Evolutionary conservation across 2,888 invertebrate species (phyloP).

Genomic region (Pollenia griseotomentosa): DNA sequence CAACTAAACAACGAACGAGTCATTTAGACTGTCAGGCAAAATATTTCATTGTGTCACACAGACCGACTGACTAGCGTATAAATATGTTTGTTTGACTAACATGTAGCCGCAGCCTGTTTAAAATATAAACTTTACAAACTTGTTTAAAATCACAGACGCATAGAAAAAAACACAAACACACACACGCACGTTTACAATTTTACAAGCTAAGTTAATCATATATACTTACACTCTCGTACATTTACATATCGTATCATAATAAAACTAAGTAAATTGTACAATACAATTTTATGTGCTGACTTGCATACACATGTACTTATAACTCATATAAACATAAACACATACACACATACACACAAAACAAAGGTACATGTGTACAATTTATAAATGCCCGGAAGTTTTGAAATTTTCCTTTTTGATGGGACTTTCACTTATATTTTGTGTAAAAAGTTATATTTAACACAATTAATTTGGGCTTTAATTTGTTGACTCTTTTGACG

Average conservation of each 20-base stretch:
- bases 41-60: neutral
- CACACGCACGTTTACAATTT: too few relatives aligned
- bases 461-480: too few relatives aligned
- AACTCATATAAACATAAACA: neutral
- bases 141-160: conserved; percentile 17
- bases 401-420: too few relatives aligned
- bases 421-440: too few relatives aligned
- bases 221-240: neutral
- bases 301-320: conserved; percentile 5
- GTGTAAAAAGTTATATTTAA: too few relatives aligned
- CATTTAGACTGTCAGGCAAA: conserved; percentile 26
- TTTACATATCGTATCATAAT: conserved; percentile 30
- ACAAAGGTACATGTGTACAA: neutral
- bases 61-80: neutral
- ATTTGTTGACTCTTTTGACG: too few relatives aligned
- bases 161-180: neutral
- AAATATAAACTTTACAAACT: conserved; percentile 23
- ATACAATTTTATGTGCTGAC: conserved; percentile 11
- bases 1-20: conserved; percentile 42
- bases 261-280: conserved; percentile 37
- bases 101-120: conserved; percentile 17
- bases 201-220: neutral
- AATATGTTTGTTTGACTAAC: neutral
- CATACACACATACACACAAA: neutral
- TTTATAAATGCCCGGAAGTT: too few relatives aligned